phyloP scores from a whole-genome alignment of 2,888 invertebrate genomes.

The Meteorus colon region DNA sequence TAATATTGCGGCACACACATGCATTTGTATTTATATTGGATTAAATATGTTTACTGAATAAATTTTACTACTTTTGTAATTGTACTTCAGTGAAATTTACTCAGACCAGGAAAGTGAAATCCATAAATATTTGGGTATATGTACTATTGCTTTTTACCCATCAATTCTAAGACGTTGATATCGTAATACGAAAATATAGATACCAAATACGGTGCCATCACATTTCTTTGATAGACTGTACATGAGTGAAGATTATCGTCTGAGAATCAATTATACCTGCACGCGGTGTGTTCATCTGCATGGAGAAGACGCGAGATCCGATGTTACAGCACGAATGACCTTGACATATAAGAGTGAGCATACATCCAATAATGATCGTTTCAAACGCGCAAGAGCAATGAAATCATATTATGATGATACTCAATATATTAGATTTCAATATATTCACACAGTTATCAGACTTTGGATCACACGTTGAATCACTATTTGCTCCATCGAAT shows the following conservation, averaged over 20 bases:
- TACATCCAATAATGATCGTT: slow-evolving; percentile 21
- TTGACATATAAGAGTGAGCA: slow-evolving; percentile 60
- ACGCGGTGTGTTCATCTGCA: slow-evolving; percentile 32
- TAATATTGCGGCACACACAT: neutral
- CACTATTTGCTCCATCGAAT: neutral
- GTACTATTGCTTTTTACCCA: no score
- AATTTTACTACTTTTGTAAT: neutral
- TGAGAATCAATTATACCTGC: neutral
- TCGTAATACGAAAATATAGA: neutral
- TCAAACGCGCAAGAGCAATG: no score
- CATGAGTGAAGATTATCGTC: slow-evolving; percentile 23
- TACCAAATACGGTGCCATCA: neutral
- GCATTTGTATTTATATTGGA: neutral
- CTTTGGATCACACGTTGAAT: neutral
- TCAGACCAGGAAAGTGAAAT: no score
- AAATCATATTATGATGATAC: no score
- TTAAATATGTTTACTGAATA: neutral
- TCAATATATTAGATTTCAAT: slow-evolving; percentile 8
- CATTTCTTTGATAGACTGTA: neutral
- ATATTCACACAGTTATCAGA: neutral
- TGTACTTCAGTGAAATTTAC: neutral
- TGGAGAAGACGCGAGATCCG: slow-evolving; percentile 50
- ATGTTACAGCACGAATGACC: slow-evolving; percentile 57
- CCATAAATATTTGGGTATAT: neutral
- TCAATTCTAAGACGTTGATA: neutral